These are phyloP conservation scores for Sphenopsis melanotis DNA, from an alignment of 2,797 vertebrate genomes.

Conservation along the genomic window DNA sequence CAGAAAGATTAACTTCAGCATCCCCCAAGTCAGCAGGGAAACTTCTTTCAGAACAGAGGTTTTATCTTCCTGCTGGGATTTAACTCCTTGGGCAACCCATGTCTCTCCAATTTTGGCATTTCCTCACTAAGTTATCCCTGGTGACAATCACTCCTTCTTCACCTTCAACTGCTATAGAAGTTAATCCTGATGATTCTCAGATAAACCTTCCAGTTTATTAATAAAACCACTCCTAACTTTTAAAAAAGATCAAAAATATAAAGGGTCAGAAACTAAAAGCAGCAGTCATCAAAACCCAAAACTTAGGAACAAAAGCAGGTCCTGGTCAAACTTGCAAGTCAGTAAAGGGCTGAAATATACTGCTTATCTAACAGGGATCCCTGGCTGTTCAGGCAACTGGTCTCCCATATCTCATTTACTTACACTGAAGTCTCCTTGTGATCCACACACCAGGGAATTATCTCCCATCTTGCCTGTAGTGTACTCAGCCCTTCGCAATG, in stretches of 20 bases:
- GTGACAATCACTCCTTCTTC: neutral
- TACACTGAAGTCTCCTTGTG: neutral
- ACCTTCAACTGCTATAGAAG: neutral
- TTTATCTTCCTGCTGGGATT: neutral
- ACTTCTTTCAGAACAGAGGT: neutral
- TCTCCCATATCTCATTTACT: neutral
- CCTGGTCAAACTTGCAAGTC: neutral
- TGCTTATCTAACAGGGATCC: neutral
- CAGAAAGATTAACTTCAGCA: neutral
- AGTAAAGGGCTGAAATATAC: neutral
- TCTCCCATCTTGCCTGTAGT: neutral
- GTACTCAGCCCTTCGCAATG: neutral
- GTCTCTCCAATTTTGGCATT: neutral
- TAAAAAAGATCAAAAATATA: neutral
- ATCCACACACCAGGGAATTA: neutral
- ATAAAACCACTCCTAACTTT: neutral
- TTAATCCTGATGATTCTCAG: neutral
- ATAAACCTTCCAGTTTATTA: neutral
- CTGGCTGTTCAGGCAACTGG: neutral
- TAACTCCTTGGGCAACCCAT: neutral
- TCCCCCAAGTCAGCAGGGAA: neutral
- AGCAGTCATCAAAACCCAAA: neutral
- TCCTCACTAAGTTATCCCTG: neutral
- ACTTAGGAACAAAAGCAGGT: neutral
- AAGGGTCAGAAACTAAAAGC: neutral